phyloP scores from a whole-genome alignment of 2,888 invertebrate species.

The Mimumesa dahlbomi region DNA sequence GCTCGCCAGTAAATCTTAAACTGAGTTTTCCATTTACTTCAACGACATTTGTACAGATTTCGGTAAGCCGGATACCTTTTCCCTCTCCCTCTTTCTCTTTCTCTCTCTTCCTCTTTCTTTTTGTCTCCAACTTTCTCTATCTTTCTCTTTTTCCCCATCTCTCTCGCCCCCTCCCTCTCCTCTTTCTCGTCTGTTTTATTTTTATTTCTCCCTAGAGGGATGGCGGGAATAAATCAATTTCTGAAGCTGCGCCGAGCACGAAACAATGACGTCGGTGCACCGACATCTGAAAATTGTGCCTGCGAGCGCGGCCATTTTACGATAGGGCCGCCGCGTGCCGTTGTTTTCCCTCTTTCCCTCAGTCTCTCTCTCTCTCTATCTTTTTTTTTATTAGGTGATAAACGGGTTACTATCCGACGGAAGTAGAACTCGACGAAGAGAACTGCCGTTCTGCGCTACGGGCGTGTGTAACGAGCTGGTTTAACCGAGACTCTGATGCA shows the following conservation, averaged over 20 bases:
- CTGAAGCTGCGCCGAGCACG: background rate
- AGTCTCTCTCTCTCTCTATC: too few relatives aligned
- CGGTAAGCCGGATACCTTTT: background rate
- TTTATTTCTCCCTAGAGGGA: too few relatives aligned
- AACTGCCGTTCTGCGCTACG: background rate
- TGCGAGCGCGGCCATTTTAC: background rate
- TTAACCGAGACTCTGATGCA: constrained; percentile 6
- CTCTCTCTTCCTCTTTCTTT: too few relatives aligned
- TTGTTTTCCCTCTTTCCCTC: too few relatives aligned
- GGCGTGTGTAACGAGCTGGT: background rate
- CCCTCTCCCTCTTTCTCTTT: too few relatives aligned
- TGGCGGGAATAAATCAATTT: constrained; percentile 8
- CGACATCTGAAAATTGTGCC: constrained; percentile 4
- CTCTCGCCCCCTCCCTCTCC: too few relatives aligned
- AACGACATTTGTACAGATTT: background rate
- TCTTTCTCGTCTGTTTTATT: background rate
- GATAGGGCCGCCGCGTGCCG: background rate
- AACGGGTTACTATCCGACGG: background rate
- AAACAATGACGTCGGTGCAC: background rate
- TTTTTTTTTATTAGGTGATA: constrained; percentile 16
- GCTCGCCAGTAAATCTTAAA: too few relatives aligned
- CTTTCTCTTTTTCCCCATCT: too few relatives aligned
- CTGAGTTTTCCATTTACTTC: background rate
- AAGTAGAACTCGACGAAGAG: constrained; percentile 6
- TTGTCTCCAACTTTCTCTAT: too few relatives aligned